These are phyloP conservation scores for Potamilus streckersoni DNA, from an alignment of 1,140 invertebrate genomes.

Conservation along the genomic window DNA sequence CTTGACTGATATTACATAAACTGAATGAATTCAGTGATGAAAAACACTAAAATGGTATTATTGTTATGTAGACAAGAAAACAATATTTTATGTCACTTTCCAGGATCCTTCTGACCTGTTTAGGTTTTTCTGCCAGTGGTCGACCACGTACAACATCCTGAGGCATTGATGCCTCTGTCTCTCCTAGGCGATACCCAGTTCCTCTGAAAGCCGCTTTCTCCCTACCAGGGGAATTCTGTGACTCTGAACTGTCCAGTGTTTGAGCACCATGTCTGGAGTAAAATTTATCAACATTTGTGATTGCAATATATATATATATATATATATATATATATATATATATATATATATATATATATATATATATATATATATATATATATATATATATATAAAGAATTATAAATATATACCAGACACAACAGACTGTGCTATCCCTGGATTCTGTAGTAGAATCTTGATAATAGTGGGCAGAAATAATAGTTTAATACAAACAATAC, in stretches of 20 bases:
- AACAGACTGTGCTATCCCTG: too few relatives aligned
- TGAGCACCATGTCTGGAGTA: slow-evolving; percentile 79
- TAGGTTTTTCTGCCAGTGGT: slow-evolving; percentile 11
- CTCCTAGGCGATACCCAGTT: slow-evolving; percentile 89
- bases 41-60: too few relatives aligned
- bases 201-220: slow-evolving; percentile 74
- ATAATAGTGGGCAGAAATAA: too few relatives aligned
- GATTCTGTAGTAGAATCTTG: too few relatives aligned
- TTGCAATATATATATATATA: background rate
- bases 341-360: too few relatives aligned
- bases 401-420: too few relatives aligned
- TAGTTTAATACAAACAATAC: too few relatives aligned
- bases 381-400: too few relatives aligned
- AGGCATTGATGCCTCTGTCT: slow-evolving; percentile 72
- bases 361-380: too few relatives aligned
- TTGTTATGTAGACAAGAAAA: background rate
- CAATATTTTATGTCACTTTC: too few relatives aligned
- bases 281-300: background rate
- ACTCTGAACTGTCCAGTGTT: slow-evolving; percentile 72
- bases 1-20: background rate
- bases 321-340: too few relatives aligned
- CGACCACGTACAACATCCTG: slow-evolving; percentile 36
- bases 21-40: background rate
- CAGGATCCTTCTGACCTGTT: slow-evolving; percentile 18
- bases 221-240: slow-evolving; percentile 19